Conservation (phyloP, 1,140 invertebrate genomes). For the Drosophila murphyi region DNA sequence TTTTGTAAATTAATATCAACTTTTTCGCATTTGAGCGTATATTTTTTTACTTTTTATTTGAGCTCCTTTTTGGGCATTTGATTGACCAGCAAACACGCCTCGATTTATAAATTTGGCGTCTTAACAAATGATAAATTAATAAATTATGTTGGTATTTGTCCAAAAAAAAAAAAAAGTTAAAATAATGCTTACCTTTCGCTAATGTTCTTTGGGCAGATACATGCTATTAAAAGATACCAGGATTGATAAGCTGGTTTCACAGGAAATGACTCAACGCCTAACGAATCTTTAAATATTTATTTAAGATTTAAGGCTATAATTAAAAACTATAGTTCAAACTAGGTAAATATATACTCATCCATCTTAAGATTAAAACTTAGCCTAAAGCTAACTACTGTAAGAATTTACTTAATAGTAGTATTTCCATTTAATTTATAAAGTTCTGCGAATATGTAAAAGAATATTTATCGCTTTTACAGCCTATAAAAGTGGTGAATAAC, state of each 20-base stretch:
- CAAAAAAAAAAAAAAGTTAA: too few relatives aligned
- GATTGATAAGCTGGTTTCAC: neutral
- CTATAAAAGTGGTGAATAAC: neutral
- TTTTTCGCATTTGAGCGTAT: neutral
- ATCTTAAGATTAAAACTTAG: too few relatives aligned
- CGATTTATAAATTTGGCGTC: neutral
- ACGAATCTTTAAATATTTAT: too few relatives aligned
- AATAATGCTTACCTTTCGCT: neutral
- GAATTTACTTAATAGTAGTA: neutral
- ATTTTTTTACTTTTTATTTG: neutral
- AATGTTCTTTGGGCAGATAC: neutral
- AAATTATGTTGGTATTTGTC: neutral
- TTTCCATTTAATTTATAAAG: slow-evolving; percentile 9
- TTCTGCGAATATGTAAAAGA: neutral
- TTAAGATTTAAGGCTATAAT: too few relatives aligned
- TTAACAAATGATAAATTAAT: neutral
- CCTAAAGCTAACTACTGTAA: too few relatives aligned
- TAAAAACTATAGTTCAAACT: too few relatives aligned
- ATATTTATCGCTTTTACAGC: slow-evolving; percentile 10
- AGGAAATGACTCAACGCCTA: neutral
- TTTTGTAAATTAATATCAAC: slow-evolving; percentile 1
- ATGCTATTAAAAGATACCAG: neutral
- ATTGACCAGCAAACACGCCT: slow-evolving; percentile 14
- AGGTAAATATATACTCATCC: too few relatives aligned
- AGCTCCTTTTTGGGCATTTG: slow-evolving; percentile 1